Evolutionary conservation across 2,797 vertebrate species (phyloP), one percentile per base, ranked within the genome.

Genomic region (Lagodon rhomboides): DNA sequence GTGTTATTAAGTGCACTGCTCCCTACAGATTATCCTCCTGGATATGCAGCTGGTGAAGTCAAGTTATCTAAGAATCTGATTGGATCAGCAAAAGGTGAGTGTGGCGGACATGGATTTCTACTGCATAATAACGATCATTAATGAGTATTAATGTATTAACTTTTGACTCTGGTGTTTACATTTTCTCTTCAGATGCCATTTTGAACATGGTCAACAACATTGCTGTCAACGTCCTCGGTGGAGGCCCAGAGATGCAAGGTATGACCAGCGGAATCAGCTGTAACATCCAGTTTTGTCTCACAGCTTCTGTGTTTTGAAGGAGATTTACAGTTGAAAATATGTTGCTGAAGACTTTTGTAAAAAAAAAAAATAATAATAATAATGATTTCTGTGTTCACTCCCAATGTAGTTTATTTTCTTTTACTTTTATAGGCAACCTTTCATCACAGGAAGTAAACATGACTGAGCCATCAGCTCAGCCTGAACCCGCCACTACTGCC

Each of bases 121-220:
- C 2, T 46, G 7, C 6, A 49, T 64, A 1, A 38, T 38, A 38
- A 38, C 11, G 38, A 38, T 4, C 34, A 38, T 38, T 38, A 41
- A 20, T 30, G 13, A 46, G 15, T 3, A 46, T 34, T 12, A 0
- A n/a, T 18, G 10, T 30, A 15, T 65, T 59, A n/a, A 81, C 27
- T 34, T 68, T 3, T 63, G 12, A 18, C 43, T 64, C 7, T 54
- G 22, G 1, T 50, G 27, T 73, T 68, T 62, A 12, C 3, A 8
- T 63, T 77, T 56, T 73, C 17, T 85, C 82, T 87, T 83, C 90
- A 99, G 98, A 99, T 95, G 98, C 96, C 85, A 97, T 99, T 92
- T 87, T 99, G 77, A 99, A 96, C 83, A 98, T 99, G 97, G 98
- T 99, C 78, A 99, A 97, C 90, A 98, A 99, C 81, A 97, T 99